Base-by-base conservation (phyloP, 2,797 vertebrate genomes). In the Lacerta agilis region DNA sequence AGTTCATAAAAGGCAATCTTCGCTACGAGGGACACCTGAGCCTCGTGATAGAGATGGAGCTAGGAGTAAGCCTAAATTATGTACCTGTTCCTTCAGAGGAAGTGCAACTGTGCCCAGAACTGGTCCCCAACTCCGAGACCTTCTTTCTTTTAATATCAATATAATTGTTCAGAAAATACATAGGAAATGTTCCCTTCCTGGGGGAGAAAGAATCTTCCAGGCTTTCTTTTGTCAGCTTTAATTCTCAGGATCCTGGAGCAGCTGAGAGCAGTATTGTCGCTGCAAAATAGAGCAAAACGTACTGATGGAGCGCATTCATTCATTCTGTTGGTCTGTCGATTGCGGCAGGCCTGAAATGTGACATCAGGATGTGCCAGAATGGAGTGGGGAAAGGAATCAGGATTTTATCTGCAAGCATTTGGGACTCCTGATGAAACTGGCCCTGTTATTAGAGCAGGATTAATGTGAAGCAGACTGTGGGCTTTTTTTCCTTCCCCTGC, bases 401-500 rank as follows among this genome's bases (percentile, higher is more conserved):
- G 49, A 43, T 81, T n/a, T 67, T 36, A 49, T 58, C 36, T 45
- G n/a, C 55, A 58, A 82, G 33, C 0, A 0, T 38, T 86, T 1
- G 0, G 0, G 1, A 55, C 25, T 81, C 13, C 79, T 86, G 79
- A 91, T 82, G 81, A 91, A 86, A 89, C 75, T 45, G 9, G 89
- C 71, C 66, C 1, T 33, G 80, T 90, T 83, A 88, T 89, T 64
- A 90, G 72, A 87, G 89, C 83, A 75, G 0, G 0, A 90, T 71
- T 49, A 81, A 91, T 72, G 91, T 85, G 69, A 86, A 83, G 80
- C 71, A 67, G 91, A 58, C 45, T n/a, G 33, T 18, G 49, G 41
- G 4, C 41, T 7, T 78, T 71, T 71, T 33, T 93, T 94, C 85
- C 41, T 92, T 87, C 10, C 38, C 88, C 87, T 87, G 87, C 84